phyloP scores from a whole-genome alignment of 2,113 vertebrate genomes.

The Tichodroma muraria region DNA sequence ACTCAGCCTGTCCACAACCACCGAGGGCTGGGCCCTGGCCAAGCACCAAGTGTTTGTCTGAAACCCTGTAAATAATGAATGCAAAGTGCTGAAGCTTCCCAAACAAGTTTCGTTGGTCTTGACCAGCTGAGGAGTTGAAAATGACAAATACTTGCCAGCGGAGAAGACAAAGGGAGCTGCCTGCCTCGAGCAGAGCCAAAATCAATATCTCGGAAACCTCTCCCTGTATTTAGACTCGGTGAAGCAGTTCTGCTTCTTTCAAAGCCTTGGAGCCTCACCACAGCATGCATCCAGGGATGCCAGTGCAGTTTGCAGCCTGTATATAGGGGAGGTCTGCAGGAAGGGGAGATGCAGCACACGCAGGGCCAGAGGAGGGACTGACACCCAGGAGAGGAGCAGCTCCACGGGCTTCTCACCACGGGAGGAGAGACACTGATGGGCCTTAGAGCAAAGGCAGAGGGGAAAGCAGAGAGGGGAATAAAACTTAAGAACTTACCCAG shows the following conservation, averaged over 20 bases:
- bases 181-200: not conserved
- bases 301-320: not conserved
- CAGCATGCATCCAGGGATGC: not conserved
- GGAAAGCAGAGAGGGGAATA: not conserved
- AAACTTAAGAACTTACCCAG: constrained; percentile 54
- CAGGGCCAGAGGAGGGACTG: not conserved
- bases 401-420: not conserved
- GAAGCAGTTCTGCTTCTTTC: not conserved
- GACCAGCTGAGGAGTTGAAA: not conserved
- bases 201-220: not conserved
- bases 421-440: not conserved
- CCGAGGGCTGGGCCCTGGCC: not conserved
- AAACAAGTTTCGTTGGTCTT: not conserved
- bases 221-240: not conserved
- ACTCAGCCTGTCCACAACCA: not conserved
- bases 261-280: not conserved
- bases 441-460: not conserved
- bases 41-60: not conserved
- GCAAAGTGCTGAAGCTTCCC: not conserved
- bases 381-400: not conserved
- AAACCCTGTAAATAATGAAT: not conserved
- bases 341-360: not conserved
- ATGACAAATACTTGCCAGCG: not conserved
- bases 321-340: not conserved
- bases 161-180: not conserved